A percentile compares a stretch with the other conserved stretches of the same genome.
These are phyloP conservation scores for Agrilus planipennis DNA, from an alignment of 1,140 invertebrate genomes.

Conservation along the genomic window DNA sequence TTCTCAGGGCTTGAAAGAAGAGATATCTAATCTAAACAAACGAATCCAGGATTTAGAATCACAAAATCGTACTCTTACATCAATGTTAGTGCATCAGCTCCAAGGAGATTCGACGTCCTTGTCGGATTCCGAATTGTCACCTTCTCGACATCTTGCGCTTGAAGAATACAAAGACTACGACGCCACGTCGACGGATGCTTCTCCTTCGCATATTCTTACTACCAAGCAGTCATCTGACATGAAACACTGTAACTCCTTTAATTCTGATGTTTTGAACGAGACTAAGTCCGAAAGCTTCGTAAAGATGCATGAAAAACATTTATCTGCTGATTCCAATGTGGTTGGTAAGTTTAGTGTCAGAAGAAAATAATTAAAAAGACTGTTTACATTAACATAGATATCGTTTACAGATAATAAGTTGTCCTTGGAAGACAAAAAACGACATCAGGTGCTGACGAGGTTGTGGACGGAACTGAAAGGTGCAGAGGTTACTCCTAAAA, in stretches of 20 bases:
- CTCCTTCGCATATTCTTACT: conserved; percentile 14
- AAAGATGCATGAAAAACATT: conserved; percentile 24
- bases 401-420: conserved; percentile 32
- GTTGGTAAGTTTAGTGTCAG: conserved; percentile 19
- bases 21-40: conserved; percentile 48
- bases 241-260: conserved; percentile 33
- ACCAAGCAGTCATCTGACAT: conserved; percentile 18
- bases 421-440: conserved; percentile 43
- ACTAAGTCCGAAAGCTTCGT: conserved; percentile 16
- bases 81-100: conserved; percentile 51
- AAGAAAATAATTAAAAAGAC: too few species aligned
- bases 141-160: conserved; percentile 15
- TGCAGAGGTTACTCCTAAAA: conserved; percentile 44
- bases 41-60: conserved; percentile 54
- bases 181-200: conserved; percentile 17
- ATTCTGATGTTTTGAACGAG: conserved; percentile 27
- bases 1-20: conserved; percentile 51
- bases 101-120: conserved; percentile 40
- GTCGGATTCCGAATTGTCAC: conserved; percentile 30
- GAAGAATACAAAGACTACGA: conserved; percentile 10
- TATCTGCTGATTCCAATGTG: conserved; percentile 25
- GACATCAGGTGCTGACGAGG: conserved; percentile 45
- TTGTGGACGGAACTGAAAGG: conserved; percentile 48
- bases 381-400: too few species aligned
- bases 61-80: conserved; percentile 52